Base-by-base conservation (phyloP, 1,140 invertebrate species). In the Ips typographus region DNA sequence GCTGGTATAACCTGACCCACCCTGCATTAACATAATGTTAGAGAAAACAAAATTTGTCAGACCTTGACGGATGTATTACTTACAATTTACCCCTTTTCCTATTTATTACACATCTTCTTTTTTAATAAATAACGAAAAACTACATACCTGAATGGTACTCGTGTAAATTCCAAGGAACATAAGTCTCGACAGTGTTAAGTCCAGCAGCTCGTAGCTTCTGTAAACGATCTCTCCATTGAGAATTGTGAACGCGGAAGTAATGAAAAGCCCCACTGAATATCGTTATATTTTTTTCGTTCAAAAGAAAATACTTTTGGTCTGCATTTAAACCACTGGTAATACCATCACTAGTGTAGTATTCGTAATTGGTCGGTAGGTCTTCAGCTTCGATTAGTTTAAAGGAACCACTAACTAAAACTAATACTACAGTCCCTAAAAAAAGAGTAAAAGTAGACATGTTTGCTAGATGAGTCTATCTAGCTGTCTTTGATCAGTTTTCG, bases 131-230 rank as follows among this genome's bases (percentile, higher is more conserved):
- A 3, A 37, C 8, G 52, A 55, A 55, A 22, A n/a, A 55, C 44
- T 49, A 49, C 38, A 6, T 83, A 1, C 87, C 87, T 37, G 68
- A 68, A 55, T 74, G 51, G 1, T 51, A 89, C 82, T 98, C 93
- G 80, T 98, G 96, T 57, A 89, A 84, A 74, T 92, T 94, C 96
- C 96, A 98, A 77, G 96, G 93, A 0, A 98, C 89, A 78, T 97
- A 97, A 91, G 93, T 94, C 73, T 94, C 90, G 5, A 98, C 85
- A 0, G 94, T 87, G 82, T 98, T 97, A 0, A 98, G 84, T 7
- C 96, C 96, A 59, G 70, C 72, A n/a, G 90, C 89, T 79, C 89
- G 86, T 72, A 96, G 85, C 80, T 95, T 95, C 56, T 84, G 79
- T 51, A 98, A 81, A 71, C 73, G 53, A 60, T 72, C 73, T n/a